Conservation (phyloP, 2,888 invertebrate species). For the Hydrotaea diabolus region DNA sequence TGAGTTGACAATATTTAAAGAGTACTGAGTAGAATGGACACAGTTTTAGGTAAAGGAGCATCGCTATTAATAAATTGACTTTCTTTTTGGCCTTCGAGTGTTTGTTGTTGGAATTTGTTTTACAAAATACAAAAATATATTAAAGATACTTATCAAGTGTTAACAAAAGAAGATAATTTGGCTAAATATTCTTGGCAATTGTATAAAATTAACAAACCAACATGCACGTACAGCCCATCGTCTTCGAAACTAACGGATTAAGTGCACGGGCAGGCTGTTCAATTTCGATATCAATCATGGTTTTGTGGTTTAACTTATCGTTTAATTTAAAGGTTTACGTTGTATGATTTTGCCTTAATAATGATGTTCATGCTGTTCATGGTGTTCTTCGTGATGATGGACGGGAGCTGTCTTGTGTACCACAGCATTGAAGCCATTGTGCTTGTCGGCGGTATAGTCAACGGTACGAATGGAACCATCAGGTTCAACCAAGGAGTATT, state of each 20-base stretch:
- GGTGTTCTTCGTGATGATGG: conserved; percentile 77
- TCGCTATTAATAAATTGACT: conserved; percentile 61
- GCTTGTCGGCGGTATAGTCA: conserved; percentile 81
- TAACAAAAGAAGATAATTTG: conserved; percentile 54
- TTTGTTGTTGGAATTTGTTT: conserved; percentile 4
- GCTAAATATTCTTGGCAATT: conserved; percentile 54
- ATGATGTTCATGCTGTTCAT: conserved; percentile 70
- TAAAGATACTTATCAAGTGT: neutral
- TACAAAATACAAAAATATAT: neutral
- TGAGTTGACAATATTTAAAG: conserved; percentile 45
- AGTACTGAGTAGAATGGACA: conserved; percentile 8
- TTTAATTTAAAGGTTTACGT: conserved; percentile 37
- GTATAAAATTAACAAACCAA: neutral
- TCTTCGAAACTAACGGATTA: too few relatives aligned
- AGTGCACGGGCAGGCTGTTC: neutral
- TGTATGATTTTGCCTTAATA: conserved; percentile 65
- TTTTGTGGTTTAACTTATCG: conserved; percentile 44
- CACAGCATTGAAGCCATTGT: conserved; percentile 81
- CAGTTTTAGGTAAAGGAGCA: conserved; percentile 42
- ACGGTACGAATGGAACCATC: conserved; percentile 87
- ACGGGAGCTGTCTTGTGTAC: conserved; percentile 81
- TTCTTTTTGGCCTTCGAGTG: conserved; percentile 58
- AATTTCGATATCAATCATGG: neutral
- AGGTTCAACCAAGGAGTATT: conserved; percentile 86
- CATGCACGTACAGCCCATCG: too few relatives aligned